Evolutionary conservation across 2,113 vertebrate genomes (phyloP).

Genomic region (Lates calcarifer): DNA sequence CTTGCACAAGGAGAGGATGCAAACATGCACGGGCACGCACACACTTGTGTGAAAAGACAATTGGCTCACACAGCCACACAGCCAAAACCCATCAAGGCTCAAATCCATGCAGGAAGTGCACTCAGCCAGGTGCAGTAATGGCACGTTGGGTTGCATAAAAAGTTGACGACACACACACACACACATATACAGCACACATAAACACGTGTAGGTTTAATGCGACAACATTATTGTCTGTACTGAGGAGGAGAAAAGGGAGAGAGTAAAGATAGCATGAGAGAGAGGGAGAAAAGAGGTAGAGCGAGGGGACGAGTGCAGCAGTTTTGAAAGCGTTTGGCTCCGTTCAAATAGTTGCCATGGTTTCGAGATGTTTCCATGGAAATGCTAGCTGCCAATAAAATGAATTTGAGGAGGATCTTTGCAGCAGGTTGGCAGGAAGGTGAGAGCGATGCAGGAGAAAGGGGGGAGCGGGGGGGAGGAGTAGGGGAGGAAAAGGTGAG

Average conservation of each 20-base stretch:
- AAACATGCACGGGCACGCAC: constrained; percentile 33
- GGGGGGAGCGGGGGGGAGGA: neutral
- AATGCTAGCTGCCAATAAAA: constrained; percentile 88
- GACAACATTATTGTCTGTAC: constrained; percentile 21
- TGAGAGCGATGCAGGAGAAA: constrained; percentile 62
- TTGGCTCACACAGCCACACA: constrained; percentile 6
- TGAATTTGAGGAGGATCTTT: constrained; percentile 82
- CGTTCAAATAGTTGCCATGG: constrained; percentile 86
- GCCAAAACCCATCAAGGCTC: constrained; percentile 26
- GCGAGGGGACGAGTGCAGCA: constrained; percentile 76
- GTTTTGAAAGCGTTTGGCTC: constrained; percentile 82
- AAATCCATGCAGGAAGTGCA: constrained; percentile 24
- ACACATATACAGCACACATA: neutral
- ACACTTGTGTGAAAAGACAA: constrained; percentile 32
- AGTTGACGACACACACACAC: constrained; percentile 1
- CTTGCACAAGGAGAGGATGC: constrained; percentile 30
- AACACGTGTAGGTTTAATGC: constrained; percentile 27
- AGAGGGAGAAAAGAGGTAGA: constrained; percentile 46
- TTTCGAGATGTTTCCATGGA: constrained; percentile 88
- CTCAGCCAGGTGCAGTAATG: neutral
- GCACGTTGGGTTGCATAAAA: neutral
- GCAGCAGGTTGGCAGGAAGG: constrained; percentile 79
- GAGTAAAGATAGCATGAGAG: constrained; percentile 41
- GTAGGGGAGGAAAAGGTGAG: neutral
- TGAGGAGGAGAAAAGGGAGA: constrained; percentile 20